Base-by-base conservation (phyloP, 2,797 vertebrate species). In the Menidia menidia region DNA sequence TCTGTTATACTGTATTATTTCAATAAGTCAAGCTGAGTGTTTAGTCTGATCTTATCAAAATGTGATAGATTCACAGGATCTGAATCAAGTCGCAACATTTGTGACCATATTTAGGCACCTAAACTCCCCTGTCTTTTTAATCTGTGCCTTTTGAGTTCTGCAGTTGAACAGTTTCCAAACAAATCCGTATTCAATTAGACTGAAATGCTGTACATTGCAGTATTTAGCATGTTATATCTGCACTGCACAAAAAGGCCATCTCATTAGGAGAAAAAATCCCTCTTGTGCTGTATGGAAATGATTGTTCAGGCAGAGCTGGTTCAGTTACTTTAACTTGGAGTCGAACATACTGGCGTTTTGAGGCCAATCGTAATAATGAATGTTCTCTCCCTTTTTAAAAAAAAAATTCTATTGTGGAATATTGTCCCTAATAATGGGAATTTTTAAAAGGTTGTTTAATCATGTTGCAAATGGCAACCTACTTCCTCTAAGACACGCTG, bases 141-240 rank as follows among this genome's bases (percentile, higher is more conserved):
- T n/a, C 35, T 54, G 6, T 73, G 55, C 35, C 32, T 74, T 64
- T 25, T 67, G 44, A 75, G 43, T 56, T 61, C 33, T 16, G 39
- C 48, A 43, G 31, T 60, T 52, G 31, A 64, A 54, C 54, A 35
- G 32, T 67, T 79, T 67, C 71, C 68, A 71, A 73, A 48, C 14
- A 48, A 75, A 80, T 77, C 66, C 73, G 68, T 79, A 82, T 83
- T 83, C 70, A 81, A 25, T 25, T 83, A 68, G 68, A 75, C 50
- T 61, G 35, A 16, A 60, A 44, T 77, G 68, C 83, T 70, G 88
- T 80, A 80, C 78, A 67, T 53, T 76, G 66, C 76, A 79, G 64
- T 57, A 72, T 68, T 78, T 68, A 80, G 52, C 70, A 75, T 57
- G 68, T 75, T 78, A 72, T 59, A 57, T 80, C 66, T 85, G 73